These are phyloP conservation scores for Parotocinclus haroldoi DNA, from an alignment of 2,797 vertebrate species.

Conservation along the genomic window DNA sequence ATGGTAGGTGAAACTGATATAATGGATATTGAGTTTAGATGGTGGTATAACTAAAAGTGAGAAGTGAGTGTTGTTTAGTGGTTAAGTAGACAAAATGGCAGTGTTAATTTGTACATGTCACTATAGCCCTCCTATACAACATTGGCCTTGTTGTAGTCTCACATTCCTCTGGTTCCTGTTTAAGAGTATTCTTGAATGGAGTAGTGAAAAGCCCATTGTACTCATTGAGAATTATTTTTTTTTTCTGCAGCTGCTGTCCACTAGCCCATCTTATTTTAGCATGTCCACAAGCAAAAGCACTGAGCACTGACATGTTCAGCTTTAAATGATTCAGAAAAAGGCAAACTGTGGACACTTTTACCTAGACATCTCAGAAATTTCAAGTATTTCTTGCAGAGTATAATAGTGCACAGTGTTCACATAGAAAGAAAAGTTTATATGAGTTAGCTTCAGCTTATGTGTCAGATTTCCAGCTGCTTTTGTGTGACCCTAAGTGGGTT, in stretches of 20 bases:
- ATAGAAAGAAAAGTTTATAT: constrained; percentile 9
- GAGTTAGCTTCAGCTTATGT: constrained; percentile 9
- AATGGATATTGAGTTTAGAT: too few relatives aligned
- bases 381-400: neutral
- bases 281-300: constrained; percentile 16
- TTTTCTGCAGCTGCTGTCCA: neutral
- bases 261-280: constrained; percentile 6
- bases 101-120: too few relatives aligned
- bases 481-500: constrained; percentile 25
- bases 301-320: neutral
- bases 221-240: constrained; percentile 7
- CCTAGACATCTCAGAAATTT: too few relatives aligned
- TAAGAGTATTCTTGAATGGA: too few relatives aligned
- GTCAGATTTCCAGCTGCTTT: constrained; percentile 21
- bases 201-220: too few relatives aligned
- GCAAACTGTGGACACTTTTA: neutral
- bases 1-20: too few relatives aligned
- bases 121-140: too few relatives aligned
- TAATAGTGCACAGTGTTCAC: constrained; percentile 1
- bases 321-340: constrained; percentile 30
- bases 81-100: too few relatives aligned
- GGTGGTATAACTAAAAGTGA: too few relatives aligned
- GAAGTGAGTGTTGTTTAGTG: too few relatives aligned
- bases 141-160: too few relatives aligned
- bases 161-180: too few relatives aligned